These are phyloP conservation scores for Pegoplata infirma DNA, from an alignment of 2,888 invertebrate species.

Conservation along the genomic window DNA sequence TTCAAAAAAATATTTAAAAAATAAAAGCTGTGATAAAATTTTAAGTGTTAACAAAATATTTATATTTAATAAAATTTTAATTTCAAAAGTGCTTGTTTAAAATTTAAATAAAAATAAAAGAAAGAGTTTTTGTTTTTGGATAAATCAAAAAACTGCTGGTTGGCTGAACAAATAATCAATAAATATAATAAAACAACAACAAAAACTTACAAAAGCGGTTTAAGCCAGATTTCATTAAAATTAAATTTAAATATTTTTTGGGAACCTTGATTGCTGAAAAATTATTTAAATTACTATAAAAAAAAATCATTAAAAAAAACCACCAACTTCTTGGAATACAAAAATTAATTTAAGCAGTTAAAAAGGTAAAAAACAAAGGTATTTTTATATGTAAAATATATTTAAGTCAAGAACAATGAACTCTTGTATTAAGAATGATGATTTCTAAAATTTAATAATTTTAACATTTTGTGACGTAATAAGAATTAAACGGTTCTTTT, in stretches of 20 bases:
- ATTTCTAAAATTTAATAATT: too few species aligned
- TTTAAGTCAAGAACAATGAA: slow-evolving; percentile 8
- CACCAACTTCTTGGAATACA: slow-evolving; percentile 30
- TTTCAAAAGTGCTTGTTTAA: slow-evolving; percentile 9
- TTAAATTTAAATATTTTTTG: slow-evolving; percentile 24
- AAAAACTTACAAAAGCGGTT: slow-evolving; percentile 33
- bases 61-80: not conserved
- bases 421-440: not conserved
- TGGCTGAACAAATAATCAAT: slow-evolving; percentile 24
- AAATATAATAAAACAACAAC: slow-evolving; percentile 5
- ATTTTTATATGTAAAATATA: not conserved
- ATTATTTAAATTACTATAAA: slow-evolving; percentile 5
- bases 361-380: slow-evolving; percentile 19
- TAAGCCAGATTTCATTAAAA: slow-evolving; percentile 44
- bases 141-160: not conserved
- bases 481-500: too few species aligned
- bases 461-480: too few species aligned
- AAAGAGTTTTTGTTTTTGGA: slow-evolving; percentile 1
- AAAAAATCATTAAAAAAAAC: slow-evolving; percentile 18
- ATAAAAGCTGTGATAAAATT: not conserved
- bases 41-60: not conserved
- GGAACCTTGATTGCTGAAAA: slow-evolving; percentile 39
- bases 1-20: not conserved
- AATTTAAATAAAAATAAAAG: slow-evolving; percentile 21
- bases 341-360: not conserved